These are phyloP conservation scores for Pterobdella sp. DNA, from an alignment of 2,888 invertebrate genomes.

Conservation along the genomic window DNA sequence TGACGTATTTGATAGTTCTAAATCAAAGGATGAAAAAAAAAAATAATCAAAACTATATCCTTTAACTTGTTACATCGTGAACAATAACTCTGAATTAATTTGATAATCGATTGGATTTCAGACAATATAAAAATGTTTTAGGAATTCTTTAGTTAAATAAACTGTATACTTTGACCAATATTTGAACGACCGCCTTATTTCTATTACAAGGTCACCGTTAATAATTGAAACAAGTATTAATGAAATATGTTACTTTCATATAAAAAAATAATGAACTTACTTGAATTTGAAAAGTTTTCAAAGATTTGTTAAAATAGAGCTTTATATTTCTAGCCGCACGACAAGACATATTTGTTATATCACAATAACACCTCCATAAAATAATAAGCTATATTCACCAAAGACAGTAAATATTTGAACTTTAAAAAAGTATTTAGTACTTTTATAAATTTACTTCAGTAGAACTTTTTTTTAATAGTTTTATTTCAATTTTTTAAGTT, in stretches of 20 bases:
- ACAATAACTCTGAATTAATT: too few relatives aligned
- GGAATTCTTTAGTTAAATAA: not conserved
- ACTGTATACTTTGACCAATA: not conserved
- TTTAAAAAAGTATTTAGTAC: not conserved
- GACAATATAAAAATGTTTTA: too few relatives aligned
- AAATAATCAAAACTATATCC: too few relatives aligned
- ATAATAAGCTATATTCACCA: not conserved
- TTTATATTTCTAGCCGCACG: constrained; percentile 9
- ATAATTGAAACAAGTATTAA: not conserved
- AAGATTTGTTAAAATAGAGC: constrained; percentile 3
- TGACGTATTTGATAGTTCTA: too few relatives aligned
- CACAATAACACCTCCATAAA: not conserved
- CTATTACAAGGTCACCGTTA: not conserved
- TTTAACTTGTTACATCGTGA: too few relatives aligned
- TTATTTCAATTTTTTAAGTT: too few relatives aligned
- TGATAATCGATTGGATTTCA: too few relatives aligned
- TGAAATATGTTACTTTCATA: not conserved
- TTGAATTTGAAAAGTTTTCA: not conserved
- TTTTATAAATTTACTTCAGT: not conserved
- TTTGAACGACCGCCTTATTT: not conserved
- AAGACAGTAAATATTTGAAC: not conserved
- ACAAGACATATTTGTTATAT: not conserved
- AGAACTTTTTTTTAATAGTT: not conserved
- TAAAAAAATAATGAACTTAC: not conserved
- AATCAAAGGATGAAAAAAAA: too few relatives aligned